These are phyloP conservation scores for Parus major DNA, from an alignment of 2,113 vertebrate genomes.

Conservation along the genomic window DNA sequence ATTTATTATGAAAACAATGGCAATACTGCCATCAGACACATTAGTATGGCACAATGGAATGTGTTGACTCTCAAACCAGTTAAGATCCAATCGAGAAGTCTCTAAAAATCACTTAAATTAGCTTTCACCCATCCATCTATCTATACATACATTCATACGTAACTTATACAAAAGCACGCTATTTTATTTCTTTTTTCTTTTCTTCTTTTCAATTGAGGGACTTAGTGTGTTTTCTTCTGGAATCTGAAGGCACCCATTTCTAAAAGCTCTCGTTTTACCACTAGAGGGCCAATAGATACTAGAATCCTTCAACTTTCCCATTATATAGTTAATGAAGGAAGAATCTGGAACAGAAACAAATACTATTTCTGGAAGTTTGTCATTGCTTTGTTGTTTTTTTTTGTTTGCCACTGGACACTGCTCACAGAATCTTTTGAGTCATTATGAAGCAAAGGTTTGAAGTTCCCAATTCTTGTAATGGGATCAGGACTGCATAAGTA, in stretches of 20 bases:
- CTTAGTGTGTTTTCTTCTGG: neutral
- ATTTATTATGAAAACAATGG: neutral
- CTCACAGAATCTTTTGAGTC: neutral
- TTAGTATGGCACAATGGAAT: neutral
- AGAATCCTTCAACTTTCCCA: neutral
- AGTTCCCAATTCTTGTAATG: neutral
- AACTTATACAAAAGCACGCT: neutral
- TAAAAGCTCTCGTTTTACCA: neutral
- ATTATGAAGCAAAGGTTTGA: neutral
- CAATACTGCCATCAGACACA: neutral
- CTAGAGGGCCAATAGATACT: conserved; percentile 24
- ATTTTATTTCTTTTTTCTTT: neutral
- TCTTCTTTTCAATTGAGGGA: neutral
- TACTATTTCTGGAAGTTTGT: conserved; percentile 15
- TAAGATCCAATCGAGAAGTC: neutral
- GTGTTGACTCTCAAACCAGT: neutral
- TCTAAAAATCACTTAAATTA: neutral
- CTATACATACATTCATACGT: neutral
- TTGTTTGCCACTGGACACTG: neutral
- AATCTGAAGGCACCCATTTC: neutral
- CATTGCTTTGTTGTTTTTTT: neutral
- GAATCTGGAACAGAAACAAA: neutral
- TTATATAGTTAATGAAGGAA: neutral
- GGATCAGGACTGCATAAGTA: neutral
- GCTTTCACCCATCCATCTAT: neutral